Base-by-base conservation (phyloP, 2,113 vertebrate genomes). In the Myiopsitta monachus region DNA sequence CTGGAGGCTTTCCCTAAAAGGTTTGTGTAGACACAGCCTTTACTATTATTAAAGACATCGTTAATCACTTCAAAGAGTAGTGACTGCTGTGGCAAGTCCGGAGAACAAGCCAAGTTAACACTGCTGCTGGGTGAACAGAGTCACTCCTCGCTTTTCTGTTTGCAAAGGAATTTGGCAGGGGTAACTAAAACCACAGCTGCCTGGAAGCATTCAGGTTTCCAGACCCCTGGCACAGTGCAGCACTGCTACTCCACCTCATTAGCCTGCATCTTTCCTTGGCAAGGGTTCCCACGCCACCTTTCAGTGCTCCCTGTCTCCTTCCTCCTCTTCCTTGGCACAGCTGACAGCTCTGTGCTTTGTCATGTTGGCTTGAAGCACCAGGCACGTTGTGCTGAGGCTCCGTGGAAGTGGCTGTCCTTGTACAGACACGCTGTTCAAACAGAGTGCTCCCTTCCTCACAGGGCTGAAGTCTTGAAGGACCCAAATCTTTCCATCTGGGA, bases 131-230 rank as follows among this genome's bases (percentile, higher is more conserved):
- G 47, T 36, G 83, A 96, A 24, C 46, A 49, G 55, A 64, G 67
- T 76, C 10, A 0, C 92, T 92, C 83, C 90, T 88, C 17, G 30
- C 67, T 94, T 51, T 68, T 84, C 63, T 81, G 63, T 72, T 66
- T 82, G 78, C 81, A 86, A 2, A 86, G 75, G 94, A 87, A 91
- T 90, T 97, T 95, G 92, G 96, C 93, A 96, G 59, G 38, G 63
- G 51, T 87, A 27, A 19, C 62, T 55, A 14, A 84, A 61, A 55
- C 86, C 44, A 6, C 66, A 84, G 92, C 95, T 95, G 95, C 88
- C 83, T 94, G 80, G 73, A 78, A 88, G 88, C 4, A 26, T 33
- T 93, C 13, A 0, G 62, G 31, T 94, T 95, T 88, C 80, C 92
- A 94, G 95, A 93, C 83, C 92, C 90, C 88, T 93, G 95, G 95